Evolutionary conservation across 2,888 invertebrate species (phyloP).

Genomic region (Arge pagana): DNA sequence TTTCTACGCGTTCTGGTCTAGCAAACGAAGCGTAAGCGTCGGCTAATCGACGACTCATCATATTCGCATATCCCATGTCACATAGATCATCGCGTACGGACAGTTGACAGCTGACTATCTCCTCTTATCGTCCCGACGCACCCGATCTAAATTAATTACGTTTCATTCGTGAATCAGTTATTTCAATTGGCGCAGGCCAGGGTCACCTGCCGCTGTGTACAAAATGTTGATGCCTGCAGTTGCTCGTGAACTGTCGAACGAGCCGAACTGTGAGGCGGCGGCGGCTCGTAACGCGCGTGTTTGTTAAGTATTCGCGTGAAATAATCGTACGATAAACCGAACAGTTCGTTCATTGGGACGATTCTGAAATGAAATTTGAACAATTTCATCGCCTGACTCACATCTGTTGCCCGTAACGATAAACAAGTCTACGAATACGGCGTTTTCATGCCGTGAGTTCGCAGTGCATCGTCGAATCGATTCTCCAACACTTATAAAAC

Average conservation of each 20-base stretch:
- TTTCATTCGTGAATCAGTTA: slow-evolving; percentile 6
- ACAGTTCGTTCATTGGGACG: neutral
- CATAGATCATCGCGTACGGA: no score
- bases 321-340: neutral
- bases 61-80: no score
- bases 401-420: no score
- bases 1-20: no score
- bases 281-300: neutral
- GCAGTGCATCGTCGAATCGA: no score
- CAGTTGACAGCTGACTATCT: no score
- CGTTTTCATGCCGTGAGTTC: no score
- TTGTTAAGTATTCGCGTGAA: neutral
- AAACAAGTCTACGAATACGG: no score
- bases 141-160: neutral
- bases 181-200: slow-evolving; percentile 14
- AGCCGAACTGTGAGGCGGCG: neutral
- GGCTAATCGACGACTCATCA: no score
- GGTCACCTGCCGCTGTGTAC: slow-evolving; percentile 15
- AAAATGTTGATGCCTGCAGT: slow-evolving; percentile 21
- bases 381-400: no score
- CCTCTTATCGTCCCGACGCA: slow-evolving; percentile 7
- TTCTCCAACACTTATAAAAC: no score
- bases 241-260: slow-evolving; percentile 18
- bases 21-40: no score
- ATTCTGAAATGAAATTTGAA: neutral